Percentiles rank a stretch among this genome's conserved stretches.
Evolutionary conservation across 1,140 invertebrate species (phyloP).

Genomic region (Drosophila erecta): DNA sequence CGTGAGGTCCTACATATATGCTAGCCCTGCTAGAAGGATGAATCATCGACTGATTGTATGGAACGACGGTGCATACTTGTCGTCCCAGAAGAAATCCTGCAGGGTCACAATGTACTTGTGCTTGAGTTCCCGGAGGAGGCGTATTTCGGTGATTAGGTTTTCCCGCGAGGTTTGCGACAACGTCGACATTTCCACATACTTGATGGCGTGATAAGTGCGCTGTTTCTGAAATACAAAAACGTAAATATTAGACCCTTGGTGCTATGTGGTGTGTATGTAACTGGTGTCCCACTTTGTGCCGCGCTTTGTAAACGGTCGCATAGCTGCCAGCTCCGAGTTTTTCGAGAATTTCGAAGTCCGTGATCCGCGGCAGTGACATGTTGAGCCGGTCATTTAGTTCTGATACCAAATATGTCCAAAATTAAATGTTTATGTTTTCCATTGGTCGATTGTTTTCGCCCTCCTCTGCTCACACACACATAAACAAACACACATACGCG

Average conservation of each 20-base stretch:
- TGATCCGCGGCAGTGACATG: slow-evolving; percentile 86
- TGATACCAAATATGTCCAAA: background rate
- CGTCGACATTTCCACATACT: slow-evolving; percentile 91
- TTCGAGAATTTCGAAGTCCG: slow-evolving; percentile 89
- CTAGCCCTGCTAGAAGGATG: background rate
- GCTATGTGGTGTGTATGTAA: background rate
- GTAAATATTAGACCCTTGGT: background rate
- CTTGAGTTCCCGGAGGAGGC: slow-evolving; percentile 91
- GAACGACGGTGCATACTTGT: slow-evolving; percentile 85
- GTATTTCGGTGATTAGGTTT: slow-evolving; percentile 94
- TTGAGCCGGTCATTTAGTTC: slow-evolving; percentile 42
- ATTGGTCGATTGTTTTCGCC: slow-evolving; percentile 8
- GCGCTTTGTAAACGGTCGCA: slow-evolving; percentile 94
- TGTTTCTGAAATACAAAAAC: slow-evolving; percentile 59
- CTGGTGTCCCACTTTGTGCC: slow-evolving; percentile 88
- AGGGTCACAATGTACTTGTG: slow-evolving; percentile 94
- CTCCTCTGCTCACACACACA: slow-evolving; percentile 1
- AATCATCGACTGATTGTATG: slow-evolving; percentile 5
- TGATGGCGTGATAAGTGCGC: slow-evolving; percentile 86
- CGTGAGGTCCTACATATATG: background rate
- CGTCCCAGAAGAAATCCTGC: slow-evolving; percentile 93
- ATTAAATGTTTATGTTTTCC: slow-evolving; percentile 31
- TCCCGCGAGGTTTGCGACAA: slow-evolving; percentile 91
- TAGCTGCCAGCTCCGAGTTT: slow-evolving; percentile 95
- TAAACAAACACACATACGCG: background rate